A percentile compares a stretch with the other conserved stretches of the same genome.
These are phyloP conservation scores for Prietella phreatophila DNA, from an alignment of 2,113 vertebrate genomes.

Conservation along the genomic window DNA sequence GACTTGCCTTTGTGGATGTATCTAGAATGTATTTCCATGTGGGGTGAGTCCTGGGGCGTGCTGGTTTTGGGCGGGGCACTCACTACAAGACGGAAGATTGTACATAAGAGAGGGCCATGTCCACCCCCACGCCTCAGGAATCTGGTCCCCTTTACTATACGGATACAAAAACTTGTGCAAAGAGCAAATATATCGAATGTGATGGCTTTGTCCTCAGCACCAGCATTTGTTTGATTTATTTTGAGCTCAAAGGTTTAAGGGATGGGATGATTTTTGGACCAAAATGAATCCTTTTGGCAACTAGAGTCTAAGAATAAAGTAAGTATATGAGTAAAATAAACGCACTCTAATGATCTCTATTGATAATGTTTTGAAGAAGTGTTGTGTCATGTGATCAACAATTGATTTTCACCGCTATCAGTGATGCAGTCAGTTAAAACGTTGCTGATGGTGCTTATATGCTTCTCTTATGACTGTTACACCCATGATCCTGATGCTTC, in stretches of 20 bases:
- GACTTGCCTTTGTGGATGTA: conserved; percentile 56
- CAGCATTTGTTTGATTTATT: neutral
- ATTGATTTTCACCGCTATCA: neutral
- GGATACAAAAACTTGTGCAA: neutral
- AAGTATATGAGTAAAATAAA: neutral
- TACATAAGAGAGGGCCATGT: conserved; percentile 47
- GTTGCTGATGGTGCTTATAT: neutral
- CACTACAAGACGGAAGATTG: conserved; percentile 58
- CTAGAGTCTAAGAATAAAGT: neutral
- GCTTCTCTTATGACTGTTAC: neutral
- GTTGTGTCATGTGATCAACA: neutral
- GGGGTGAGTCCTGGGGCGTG: conserved; percentile 56
- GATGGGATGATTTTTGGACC: neutral
- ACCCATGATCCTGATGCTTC: neutral
- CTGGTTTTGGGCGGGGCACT: conserved; percentile 54
- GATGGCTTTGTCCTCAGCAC: neutral
- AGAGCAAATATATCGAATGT: neutral
- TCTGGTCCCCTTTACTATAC: neutral
- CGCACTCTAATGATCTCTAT: neutral
- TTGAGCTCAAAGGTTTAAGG: neutral
- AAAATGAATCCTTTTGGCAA: neutral
- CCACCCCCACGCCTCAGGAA: conserved; percentile 42
- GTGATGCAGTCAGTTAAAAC: neutral
- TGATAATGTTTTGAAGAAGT: neutral
- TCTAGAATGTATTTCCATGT: conserved; percentile 47